Evolutionary conservation across 2,797 vertebrate genomes (phyloP).

Genomic region (Brotula barbata): DNA sequence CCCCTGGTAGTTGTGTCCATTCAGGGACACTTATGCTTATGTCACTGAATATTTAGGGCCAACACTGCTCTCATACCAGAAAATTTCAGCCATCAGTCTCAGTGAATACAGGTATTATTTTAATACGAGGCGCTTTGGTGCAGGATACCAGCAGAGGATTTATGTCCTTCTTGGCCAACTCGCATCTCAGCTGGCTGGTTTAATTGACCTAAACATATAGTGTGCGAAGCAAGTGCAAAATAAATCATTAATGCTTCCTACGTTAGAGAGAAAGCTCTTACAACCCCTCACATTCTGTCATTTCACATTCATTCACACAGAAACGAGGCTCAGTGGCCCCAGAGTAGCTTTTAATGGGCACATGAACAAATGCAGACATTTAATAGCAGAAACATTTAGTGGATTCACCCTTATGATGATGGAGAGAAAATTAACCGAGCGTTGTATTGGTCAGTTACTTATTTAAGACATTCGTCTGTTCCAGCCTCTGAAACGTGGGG

Average conservation of each 20-base stretch:
- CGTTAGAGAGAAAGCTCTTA: slow-evolving; percentile 47
- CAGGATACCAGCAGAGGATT: neutral
- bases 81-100: no score
- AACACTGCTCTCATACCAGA: neutral
- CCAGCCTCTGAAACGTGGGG: neutral
- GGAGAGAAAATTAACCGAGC: no score
- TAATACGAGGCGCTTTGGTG: neutral
- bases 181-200: slow-evolving; percentile 10
- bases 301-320: slow-evolving; percentile 31
- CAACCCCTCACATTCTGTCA: slow-evolving; percentile 25
- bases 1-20: no score
- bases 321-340: slow-evolving; percentile 1
- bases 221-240: slow-evolving; percentile 30
- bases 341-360: slow-evolving; percentile 19
- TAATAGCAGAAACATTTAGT: neutral
- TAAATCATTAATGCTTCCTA: slow-evolving; percentile 66
- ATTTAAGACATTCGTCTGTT: no score
- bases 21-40: no score
- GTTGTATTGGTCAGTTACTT: no score
- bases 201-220: slow-evolving; percentile 37
- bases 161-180: neutral
- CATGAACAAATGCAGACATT: slow-evolving; percentile 3
- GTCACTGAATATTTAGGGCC: no score
- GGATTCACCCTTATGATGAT: neutral
- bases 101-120: no score